Evolutionary conservation across 2,797 vertebrate species (phyloP), one percentile per base, ranked within the genome.

Genomic region (Silurus aristotelis): DNA sequence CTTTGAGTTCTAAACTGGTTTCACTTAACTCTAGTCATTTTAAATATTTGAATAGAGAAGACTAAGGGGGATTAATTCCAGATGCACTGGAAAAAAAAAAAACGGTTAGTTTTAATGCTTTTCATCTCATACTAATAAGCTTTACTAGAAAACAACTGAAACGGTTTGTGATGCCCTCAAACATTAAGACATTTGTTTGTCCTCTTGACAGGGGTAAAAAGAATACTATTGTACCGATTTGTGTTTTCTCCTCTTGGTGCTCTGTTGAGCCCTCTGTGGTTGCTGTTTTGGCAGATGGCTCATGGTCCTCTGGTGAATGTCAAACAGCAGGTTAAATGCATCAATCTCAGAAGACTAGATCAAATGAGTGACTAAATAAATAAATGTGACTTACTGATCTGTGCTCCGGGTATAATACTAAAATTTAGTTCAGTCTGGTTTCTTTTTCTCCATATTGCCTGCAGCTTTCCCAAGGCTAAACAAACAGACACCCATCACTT

Each of bases 381-480:
- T 27, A 70, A 43, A 66, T 8, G 1, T 46, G 46, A 76, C 71
- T 48, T 76, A 83, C 82, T 14, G n/a, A 55, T 64, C 60, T 6
- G 58, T 27, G 64, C 25, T 76, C 82, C 71, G 10, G 71, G 82
- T 55, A 60, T 22, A 55, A 55, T 64, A 66, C 5, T 52, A 38
- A 66, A 25, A 31, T 27, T 83, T 12, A 76, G 19, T 38, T 83
- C 71, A 66, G 43, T 38, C 52, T 55, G 71, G 46, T 76, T 83
- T n/a, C 17, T 76, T 31, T 83, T 58, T 64, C 7, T 75, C 60
- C 17, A 8, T 38, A 64, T 83, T 27, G 14, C 4, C 71, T 66
- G 71, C 22, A 83, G 58, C 58, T 76, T 75, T 64, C 64, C 82
- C 25, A 83, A 25, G 22, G 71, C 82, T 83, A 52, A 5, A 73